Conservation (phyloP, 2,888 invertebrate genomes). For the Campoplex capitator region DNA sequence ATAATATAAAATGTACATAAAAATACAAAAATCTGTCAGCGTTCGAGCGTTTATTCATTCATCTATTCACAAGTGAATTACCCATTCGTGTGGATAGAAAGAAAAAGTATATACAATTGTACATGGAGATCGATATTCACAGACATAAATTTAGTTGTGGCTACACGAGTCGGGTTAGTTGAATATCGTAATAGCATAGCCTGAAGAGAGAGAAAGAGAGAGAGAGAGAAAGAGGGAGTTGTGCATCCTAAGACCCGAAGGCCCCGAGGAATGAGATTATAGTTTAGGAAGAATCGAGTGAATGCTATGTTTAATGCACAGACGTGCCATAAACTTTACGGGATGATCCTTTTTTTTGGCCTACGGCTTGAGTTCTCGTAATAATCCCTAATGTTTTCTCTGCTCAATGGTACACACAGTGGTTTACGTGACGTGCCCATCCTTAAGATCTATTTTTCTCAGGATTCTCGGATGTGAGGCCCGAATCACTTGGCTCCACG, state of each 20-base stretch:
- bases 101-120: neutral
- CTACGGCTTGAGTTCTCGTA: constrained; percentile 25
- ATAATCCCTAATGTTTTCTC: constrained; percentile 25
- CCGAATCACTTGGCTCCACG: neutral
- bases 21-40: neutral
- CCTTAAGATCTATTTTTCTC: neutral
- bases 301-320: constrained; percentile 10
- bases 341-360: constrained; percentile 31
- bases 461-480: neutral
- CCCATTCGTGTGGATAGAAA: neutral
- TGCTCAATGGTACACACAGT: constrained; percentile 1
- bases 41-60: neutral
- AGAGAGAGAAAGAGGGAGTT: neutral
- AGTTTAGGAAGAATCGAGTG: constrained; percentile 16
- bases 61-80: neutral
- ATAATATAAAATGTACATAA: neutral
- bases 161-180: neutral
- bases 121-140: constrained; percentile 1
- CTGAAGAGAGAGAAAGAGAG: neutral
- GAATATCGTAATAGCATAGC: constrained; percentile 1
- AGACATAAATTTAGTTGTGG: constrained; percentile 14
- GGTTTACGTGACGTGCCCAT: neutral
- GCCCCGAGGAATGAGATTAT: constrained; percentile 51
- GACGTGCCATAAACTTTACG: constrained; percentile 3
- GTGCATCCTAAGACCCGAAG: constrained; percentile 12